phyloP scores from a whole-genome alignment of 2,797 vertebrate species.

The Scolopax rusticola region DNA sequence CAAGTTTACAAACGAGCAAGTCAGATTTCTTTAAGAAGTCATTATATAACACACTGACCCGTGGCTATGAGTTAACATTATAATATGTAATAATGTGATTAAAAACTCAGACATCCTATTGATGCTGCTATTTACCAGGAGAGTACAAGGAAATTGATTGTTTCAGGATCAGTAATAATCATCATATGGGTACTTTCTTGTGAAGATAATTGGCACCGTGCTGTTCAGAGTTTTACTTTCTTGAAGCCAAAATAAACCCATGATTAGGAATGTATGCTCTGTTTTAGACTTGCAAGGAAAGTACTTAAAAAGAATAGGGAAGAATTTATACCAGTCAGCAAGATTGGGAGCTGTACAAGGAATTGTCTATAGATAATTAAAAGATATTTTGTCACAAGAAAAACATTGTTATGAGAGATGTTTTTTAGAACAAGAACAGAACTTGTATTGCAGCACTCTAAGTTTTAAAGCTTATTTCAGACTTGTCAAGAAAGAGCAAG shows the following conservation, averaged over 20 bases:
- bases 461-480: background rate
- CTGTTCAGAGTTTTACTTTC: slow-evolving; percentile 49
- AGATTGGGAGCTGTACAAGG: background rate
- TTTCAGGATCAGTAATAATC: slow-evolving; percentile 64
- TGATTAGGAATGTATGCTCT: slow-evolving; percentile 48
- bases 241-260: slow-evolving; percentile 19
- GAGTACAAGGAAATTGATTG: slow-evolving; percentile 61
- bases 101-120: slow-evolving; percentile 47
- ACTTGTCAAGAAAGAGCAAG: background rate
- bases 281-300: slow-evolving; percentile 22
- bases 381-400: background rate
- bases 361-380: slow-evolving; percentile 12
- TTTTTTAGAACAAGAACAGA: background rate
- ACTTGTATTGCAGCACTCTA: background rate
- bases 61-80: slow-evolving; percentile 46
- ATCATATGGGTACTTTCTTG: slow-evolving; percentile 17
- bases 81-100: slow-evolving; percentile 51
- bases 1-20: background rate
- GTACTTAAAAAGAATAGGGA: background rate
- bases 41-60: slow-evolving; percentile 26
- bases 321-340: background rate
- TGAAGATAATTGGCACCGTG: slow-evolving; percentile 62
- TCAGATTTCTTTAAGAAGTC: slow-evolving; percentile 29
- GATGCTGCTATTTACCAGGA: slow-evolving; percentile 56
- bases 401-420: background rate